phyloP scores from a whole-genome alignment of 23 tunicate genomes.

The Corella eumyota region DNA sequence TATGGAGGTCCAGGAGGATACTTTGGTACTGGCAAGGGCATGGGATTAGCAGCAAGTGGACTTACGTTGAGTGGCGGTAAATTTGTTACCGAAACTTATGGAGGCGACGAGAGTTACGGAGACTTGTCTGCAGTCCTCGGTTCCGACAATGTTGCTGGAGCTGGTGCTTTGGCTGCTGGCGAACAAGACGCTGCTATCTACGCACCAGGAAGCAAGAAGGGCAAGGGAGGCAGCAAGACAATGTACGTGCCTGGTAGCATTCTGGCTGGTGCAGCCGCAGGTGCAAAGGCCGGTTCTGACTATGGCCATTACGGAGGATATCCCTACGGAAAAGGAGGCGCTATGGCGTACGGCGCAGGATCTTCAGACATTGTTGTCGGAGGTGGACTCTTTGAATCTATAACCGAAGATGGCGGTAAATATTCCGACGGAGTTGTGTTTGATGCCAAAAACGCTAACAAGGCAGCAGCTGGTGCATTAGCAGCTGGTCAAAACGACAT shows the following conservation, averaged over 20 bases:
- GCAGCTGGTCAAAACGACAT: conserved; percentile 3
- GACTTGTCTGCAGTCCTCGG: conserved; percentile 7
- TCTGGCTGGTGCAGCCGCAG: conserved; percentile 11
- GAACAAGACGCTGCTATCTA: conserved; percentile 12
- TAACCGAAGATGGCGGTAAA: background rate
- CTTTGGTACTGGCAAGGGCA: background rate
- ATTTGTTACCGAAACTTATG: conserved; percentile 6
- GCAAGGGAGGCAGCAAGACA: conserved; percentile 15
- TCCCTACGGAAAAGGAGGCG: background rate
- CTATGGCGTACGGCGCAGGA: background rate
- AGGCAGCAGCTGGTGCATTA: conserved; percentile 9
- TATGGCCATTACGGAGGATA: background rate
- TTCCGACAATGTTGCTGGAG: conserved; percentile 14
- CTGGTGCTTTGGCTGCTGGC: conserved; percentile 6
- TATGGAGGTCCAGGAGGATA: background rate
- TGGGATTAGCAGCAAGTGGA: background rate
- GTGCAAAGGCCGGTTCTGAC: background rate
- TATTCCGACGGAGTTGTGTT: conserved; percentile 2
- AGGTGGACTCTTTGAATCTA: background rate
- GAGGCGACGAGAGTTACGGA: conserved; percentile 9
- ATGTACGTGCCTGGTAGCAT: conserved; percentile 10
- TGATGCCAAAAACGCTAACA: conserved; percentile 4
- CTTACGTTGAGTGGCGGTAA: background rate
- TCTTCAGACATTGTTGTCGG: conserved; percentile 1
- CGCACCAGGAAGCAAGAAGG: conserved; percentile 37